Evolutionary conservation across 1,140 invertebrate genomes (phyloP).

Genomic region (Caenorhabditis elegans): DNA sequence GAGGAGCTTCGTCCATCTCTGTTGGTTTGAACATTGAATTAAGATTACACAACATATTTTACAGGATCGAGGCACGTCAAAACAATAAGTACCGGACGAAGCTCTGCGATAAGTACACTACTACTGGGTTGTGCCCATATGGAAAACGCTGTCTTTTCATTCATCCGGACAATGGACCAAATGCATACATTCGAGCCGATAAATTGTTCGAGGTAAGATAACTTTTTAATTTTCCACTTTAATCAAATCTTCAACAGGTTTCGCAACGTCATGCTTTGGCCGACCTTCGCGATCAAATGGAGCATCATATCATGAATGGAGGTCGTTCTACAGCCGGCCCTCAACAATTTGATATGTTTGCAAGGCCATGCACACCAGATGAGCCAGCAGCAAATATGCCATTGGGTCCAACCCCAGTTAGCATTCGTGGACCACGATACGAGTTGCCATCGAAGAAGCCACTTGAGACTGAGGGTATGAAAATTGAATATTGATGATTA

Average conservation of each 20-base stretch:
- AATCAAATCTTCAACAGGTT: background rate
- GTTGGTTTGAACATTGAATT: background rate
- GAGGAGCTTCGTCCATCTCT: slow-evolving; percentile 52
- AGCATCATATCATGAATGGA: slow-evolving; percentile 9
- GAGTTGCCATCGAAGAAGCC: background rate
- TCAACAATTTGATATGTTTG: background rate
- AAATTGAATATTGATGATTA: too few relatives aligned
- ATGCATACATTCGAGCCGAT: slow-evolving; percentile 27
- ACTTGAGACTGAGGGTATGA: background rate
- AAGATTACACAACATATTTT: background rate
- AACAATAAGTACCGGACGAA: slow-evolving; percentile 60
- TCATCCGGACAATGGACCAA: slow-evolving; percentile 47
- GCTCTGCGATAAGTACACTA: slow-evolving; percentile 61
- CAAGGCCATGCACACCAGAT: background rate
- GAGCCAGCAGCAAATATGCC: background rate
- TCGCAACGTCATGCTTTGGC: background rate
- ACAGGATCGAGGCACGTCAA: slow-evolving; percentile 45
- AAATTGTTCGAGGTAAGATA: background rate
- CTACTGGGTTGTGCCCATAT: slow-evolving; percentile 57
- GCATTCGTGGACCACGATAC: background rate
- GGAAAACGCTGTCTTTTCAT: slow-evolving; percentile 57
- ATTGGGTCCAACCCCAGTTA: background rate
- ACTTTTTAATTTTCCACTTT: background rate
- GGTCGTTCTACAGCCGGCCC: background rate
- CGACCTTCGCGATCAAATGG: slow-evolving; percentile 13